A percentile compares a stretch with the other conserved stretches of the same genome.
phyloP scores from a whole-genome alignment of 92 coral and sea anemone genomes.

The Pocillopora grandis region DNA sequence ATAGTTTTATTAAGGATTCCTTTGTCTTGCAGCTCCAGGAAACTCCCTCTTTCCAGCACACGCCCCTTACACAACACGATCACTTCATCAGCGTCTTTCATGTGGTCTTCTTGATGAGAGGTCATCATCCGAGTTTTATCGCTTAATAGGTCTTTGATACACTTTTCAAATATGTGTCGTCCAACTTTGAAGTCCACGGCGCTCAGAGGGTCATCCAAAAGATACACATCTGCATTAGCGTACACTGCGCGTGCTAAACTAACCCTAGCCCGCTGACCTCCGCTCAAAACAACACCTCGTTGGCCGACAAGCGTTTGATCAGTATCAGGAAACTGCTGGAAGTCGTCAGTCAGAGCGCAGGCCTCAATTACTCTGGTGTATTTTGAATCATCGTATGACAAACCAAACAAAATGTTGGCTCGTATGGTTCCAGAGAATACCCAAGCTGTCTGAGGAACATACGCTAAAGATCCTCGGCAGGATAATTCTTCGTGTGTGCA shows the following conservation, averaged over 20 bases:
- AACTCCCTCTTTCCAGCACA: not conserved
- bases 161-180: not conserved
- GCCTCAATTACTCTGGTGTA: not conserved
- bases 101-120: constrained; percentile 7
- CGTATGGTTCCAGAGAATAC: constrained; percentile 18
- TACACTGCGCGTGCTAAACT: constrained; percentile 26
- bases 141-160: not conserved
- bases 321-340: not conserved
- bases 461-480: not conserved
- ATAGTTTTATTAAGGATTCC: not conserved
- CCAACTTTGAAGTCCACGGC: constrained; percentile 13
- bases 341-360: constrained; percentile 15
- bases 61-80: constrained; percentile 11
- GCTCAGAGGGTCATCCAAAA: constrained; percentile 18
- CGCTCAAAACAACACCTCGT: constrained; percentile 10
- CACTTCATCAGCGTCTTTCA: constrained; percentile 8
- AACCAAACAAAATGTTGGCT: constrained; percentile 24
- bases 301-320: constrained; percentile 15
- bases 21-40: not conserved
- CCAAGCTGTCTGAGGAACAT: constrained; percentile 21
- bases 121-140: not conserved
- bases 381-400: not conserved
- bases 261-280: constrained; percentile 15
- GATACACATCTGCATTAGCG: constrained; percentile 11
- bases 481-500: not conserved